Percentiles rank a stretch among this genome's conserved stretches.
Conservation (phyloP, 2,888 invertebrate genomes). For the Hirudinaria manillensis region DNA sequence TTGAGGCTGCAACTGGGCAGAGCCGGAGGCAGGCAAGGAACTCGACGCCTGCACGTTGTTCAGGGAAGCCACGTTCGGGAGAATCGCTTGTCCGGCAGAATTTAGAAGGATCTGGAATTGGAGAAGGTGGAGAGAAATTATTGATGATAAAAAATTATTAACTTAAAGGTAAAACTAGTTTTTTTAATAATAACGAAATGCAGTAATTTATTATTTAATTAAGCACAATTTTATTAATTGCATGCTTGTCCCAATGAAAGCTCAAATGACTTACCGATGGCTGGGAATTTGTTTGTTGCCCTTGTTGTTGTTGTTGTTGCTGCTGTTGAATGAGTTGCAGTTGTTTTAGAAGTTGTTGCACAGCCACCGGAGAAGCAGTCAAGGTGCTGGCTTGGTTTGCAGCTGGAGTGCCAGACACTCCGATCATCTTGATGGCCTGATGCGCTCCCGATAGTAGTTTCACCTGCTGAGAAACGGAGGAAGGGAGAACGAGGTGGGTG, state of each 20-base stretch:
- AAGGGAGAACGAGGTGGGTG: conserved; percentile 20
- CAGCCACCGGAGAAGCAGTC: background rate
- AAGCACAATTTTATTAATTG: too few species aligned
- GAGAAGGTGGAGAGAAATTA: background rate
- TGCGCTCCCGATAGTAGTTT: conserved; percentile 15
- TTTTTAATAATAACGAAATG: too few species aligned
- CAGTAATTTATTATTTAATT: too few species aligned
- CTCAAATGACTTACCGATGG: conserved; percentile 6
- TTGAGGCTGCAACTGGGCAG: background rate
- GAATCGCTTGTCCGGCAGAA: conserved; percentile 2
- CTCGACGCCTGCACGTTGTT: background rate
- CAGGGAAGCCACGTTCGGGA: background rate
- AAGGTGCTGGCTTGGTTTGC: background rate
- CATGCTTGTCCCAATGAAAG: too few species aligned
- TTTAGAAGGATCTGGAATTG: background rate
- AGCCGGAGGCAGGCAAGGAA: background rate
- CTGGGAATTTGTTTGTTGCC: conserved; percentile 8
- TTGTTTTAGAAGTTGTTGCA: conserved; percentile 28
- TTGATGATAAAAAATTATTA: background rate
- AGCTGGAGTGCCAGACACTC: background rate
- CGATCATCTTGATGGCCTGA: conserved; percentile 11
- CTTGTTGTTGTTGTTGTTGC: conserved; percentile 28
- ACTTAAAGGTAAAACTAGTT: background rate
- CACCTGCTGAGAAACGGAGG: conserved; percentile 20
- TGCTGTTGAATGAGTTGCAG: conserved; percentile 26